Base-by-base conservation (phyloP, 2,888 invertebrate species). In the Melolontha melolontha region DNA sequence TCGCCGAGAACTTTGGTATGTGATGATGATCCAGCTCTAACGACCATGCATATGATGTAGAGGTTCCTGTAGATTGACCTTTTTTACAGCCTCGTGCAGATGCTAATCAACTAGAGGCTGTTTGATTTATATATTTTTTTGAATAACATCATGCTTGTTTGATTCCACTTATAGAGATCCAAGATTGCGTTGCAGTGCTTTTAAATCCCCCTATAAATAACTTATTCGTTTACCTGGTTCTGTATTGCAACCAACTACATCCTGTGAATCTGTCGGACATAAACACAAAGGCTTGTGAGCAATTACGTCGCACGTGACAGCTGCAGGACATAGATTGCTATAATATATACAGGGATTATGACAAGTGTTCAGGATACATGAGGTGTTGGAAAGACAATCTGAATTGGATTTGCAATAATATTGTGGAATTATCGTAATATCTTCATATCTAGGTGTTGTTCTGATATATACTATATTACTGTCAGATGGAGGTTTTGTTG, bases 281-380 rank as follows among this genome's bases (percentile, higher is more conserved):
- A 85, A 85, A 83, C 88, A 89, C 83, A 85, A 83, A 74, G 87
- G 83, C 77, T 84, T 84, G 80, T 87, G 87, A 76, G 84, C 83
- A 71, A 84, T 79, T 67, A 86, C 85, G 73, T 82, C 82, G 81
- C 89, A 89, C 72, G 79, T 75, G 70, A 84, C 78, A 76, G 81
- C 82, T 70, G 77, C 78, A 44, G 78, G 79, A 78, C 85, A 86
- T 70, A 84, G 84, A 72, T 80, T 79, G 73, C 41, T 29, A 83
- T 85, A 74, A 81, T 77, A 65, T 82, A 94, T 41, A 67, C 89
- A 89, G 64, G 87, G 88, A 79, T 85, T 82, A 67, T 81, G 76
- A 79, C 89, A 89, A 39, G 78, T 77, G 70, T 82, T 79, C 65
- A 82, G 77, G 51, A 87, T 79, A 76, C 89, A 89, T 39, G 83